Conservation (phyloP, 2,888 invertebrate genomes). For the Venusia cambrica region DNA sequence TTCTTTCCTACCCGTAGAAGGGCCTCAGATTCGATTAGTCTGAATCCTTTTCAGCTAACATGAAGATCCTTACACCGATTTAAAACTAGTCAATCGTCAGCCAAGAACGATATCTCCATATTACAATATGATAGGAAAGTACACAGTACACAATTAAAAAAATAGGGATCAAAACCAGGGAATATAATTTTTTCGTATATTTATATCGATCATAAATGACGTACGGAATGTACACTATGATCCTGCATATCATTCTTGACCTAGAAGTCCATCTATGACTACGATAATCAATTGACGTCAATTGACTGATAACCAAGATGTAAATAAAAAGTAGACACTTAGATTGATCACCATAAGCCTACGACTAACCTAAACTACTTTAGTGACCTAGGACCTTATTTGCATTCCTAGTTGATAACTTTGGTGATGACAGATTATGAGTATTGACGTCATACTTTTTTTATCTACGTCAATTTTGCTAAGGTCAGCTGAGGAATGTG, state of each 20-base stretch:
- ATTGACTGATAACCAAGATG: conserved; percentile 62
- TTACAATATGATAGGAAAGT: conserved; percentile 3
- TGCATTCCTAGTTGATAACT: conserved; percentile 15
- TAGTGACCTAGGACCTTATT: conserved; percentile 20
- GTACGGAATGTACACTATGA: conserved; percentile 7
- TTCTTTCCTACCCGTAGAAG: no score
- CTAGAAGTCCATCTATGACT: conserved; percentile 44
- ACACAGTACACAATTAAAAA: conserved; percentile 4
- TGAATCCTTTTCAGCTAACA: no score
- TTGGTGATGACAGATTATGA: conserved; percentile 8
- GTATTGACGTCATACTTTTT: conserved; percentile 18
- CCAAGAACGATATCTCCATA: no score
- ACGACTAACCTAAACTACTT: conserved; percentile 27
- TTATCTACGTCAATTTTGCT: conserved; percentile 13
- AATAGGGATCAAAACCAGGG: no score
- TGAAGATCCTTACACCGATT: no score
- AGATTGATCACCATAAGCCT: conserved; percentile 49
- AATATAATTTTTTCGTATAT: conserved; percentile 3
- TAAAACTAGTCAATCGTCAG: no score
- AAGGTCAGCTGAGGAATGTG: conserved; percentile 11
- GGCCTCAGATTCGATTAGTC: no score
- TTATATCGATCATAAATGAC: conserved; percentile 14
- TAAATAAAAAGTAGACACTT: conserved; percentile 57
- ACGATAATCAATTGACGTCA: conserved; percentile 67
- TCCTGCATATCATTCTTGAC: conserved; percentile 18